phyloP scores from a whole-genome alignment of 2,888 invertebrate species.

The Drosophila neonasuta region DNA sequence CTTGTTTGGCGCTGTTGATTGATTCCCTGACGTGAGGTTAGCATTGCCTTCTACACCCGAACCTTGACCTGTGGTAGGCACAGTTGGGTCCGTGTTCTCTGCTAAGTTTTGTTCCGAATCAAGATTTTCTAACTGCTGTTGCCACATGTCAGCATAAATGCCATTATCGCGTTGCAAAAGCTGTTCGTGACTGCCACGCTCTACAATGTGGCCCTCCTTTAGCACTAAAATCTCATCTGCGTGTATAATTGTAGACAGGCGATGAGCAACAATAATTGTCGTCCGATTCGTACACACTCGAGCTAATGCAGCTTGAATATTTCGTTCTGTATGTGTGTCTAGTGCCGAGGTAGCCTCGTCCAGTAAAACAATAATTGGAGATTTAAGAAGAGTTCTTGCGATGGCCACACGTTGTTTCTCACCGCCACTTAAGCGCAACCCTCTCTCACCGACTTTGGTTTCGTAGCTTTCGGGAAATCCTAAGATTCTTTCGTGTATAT shows the following conservation, averaged over 20 bases:
- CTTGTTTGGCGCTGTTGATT: not conserved
- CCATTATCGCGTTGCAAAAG: conserved; percentile 88
- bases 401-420: conserved; percentile 99
- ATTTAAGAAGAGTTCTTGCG: conserved; percentile 95
- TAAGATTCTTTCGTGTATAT: conserved; percentile 95
- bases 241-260: conserved; percentile 96
- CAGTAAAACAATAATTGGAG: conserved; percentile 93
- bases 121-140: conserved; percentile 87
- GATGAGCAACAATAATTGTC: conserved; percentile 96
- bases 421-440: conserved; percentile 96
- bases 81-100: conserved; percentile 23
- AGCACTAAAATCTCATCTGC: conserved; percentile 97
- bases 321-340: conserved; percentile 97
- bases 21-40: not conserved
- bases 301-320: conserved; percentile 93
- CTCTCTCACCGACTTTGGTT: conserved; percentile 96
- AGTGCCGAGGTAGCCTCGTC: conserved; percentile 98
- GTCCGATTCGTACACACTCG: conserved; percentile 94
- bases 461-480: conserved; percentile 95
- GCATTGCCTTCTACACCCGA: conserved; percentile 38
- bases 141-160: conserved; percentile 96
- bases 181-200: conserved; percentile 90
- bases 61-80: conserved; percentile 28
- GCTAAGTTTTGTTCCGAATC: conserved; percentile 68
- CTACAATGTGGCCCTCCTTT: conserved; percentile 94